Evolutionary conservation across 2,888 invertebrate genomes (phyloP), one percentile per base, ranked within the genome.

Genomic region (Alcis repandata): DNA sequence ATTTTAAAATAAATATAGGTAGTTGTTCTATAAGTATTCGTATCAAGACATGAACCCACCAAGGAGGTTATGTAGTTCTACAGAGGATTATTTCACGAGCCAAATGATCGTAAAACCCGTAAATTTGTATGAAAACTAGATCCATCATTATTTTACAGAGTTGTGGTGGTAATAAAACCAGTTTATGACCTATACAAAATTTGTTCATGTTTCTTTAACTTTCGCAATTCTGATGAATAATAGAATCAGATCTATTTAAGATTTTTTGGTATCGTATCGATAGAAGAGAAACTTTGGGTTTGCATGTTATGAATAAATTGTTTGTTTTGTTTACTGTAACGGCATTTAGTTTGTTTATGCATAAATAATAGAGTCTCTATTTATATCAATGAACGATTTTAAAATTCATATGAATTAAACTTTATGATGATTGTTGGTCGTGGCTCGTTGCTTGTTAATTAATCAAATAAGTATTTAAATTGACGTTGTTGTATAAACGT

Each of bases 71-170:
- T 20, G 6, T 1, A 32, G 38, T 48, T 59, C 8, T 3, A 19
- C 11, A 45, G 45, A 45, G 36, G 27, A 38, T 27, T 11, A 53
- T 53, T 40, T 53, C 20, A 19, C 22, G 32, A 4, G 40, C 46
- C 17, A 59, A 11, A 32, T 56, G 38, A 40, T 67, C 63, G 57
- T 67, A 63, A 69, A 63, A 8, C 38, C 43, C 56, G 43, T 20
- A n/a, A 46, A 43, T 22, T 33, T 38, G 33, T 59, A 38, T 67
- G 46, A 67, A 69, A 68, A 69, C 57, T 69, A 67, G 20, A 69
- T 71, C 51, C 53, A 49, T 67, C 40, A 63, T 32, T 45, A 59
- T 69, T 63, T 77, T 72, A 57, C 82, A 95, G 95, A 54, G 36
- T 46, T 68, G 68, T 65, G 69, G 69, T 72, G 69, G 66, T 53